Evolutionary conservation across 2,113 vertebrate genomes (phyloP), one percentile per base, ranked within the genome.

Genomic region (Ceratotherium simum): DNA sequence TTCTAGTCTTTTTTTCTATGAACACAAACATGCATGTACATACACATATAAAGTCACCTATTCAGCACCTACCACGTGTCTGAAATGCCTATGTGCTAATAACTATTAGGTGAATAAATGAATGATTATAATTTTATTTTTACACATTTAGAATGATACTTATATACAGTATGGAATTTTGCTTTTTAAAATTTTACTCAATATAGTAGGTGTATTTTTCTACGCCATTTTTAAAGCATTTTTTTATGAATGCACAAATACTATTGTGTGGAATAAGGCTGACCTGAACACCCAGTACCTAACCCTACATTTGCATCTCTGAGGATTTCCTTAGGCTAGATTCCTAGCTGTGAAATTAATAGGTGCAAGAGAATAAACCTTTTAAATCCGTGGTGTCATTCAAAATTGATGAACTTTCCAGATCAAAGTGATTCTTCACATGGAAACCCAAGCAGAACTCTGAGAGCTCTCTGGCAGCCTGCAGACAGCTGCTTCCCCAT

Each of bases 281-380:
- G 54, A 84, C 23, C 25, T 29, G 42, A 58, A 86, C n/a, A 73
- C 46, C 27, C 4, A 80, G 31, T 8, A 85, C 18, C 62, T 54
- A 86, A 95, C 33, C 67, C 46, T 86, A 46, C 56, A n/a, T 82
- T 92, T 92, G 76, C 10, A 72, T n/a, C 69, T 70, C 91, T 80
- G 31, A 70, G 70, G 31, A 76, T 48, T 72, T 90, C 48, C 39
- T 73, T 75, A 80, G 9, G 65, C 70, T 96, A 64, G 33, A 84
- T 80, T 91, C 56, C 65, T 70, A 75, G n/a, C 23, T 33, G 29
- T 4, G 23, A 78, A 86, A 94, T 73, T n/a, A 90, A 82, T 33
- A 82, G 9, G 12, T 87, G 6, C 89, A 56, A 58, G 27, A 80
- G 64, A 85, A 76, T 4, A 79, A 72, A 51, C 27, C 6, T n/a